Evolutionary conservation across 1,140 invertebrate genomes (phyloP), one percentile per base, ranked within the genome.

Genomic region (Hylaeus anthracinus): DNA sequence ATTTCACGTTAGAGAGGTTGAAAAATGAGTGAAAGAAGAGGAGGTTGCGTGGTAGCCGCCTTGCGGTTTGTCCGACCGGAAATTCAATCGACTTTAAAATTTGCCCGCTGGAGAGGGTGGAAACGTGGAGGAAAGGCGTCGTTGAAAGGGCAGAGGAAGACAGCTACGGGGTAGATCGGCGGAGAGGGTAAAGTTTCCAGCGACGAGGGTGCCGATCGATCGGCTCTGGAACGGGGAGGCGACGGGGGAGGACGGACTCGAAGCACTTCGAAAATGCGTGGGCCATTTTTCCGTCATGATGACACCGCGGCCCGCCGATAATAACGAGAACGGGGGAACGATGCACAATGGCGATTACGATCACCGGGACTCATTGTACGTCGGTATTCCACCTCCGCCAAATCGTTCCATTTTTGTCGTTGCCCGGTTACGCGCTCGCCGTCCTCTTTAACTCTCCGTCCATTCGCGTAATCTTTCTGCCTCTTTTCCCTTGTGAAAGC

Each of bases 301-400:
- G 80, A 73, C 61, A 75, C 80, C 78, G 9, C 9, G 79, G 61
- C 56, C 65, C 79, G 39, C 64, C 76, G 72, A 82, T 82, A 84
- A 86, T 86, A 86, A 86, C 82, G 84, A 80, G 72, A 39, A 63
- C 43, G 12, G 37, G 41, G 77, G 65, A 85, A 48, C 56, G 5
- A 60, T 60, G 60, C 64, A 89, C 88, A 89, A 89, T 88, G 80
- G 85, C 79, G 82, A 88, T 89, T 79, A 73, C 85, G 86, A 87
- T 87, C 77, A 79, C 55, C 45, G 69, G 45, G 41, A 71, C 73
- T 84, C 76, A 89, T 89, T 89, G 87, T 89, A 69, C 72, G 37
- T 3, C 61, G 61, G 71, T 67, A 67, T 88, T 85, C 69, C 67
- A 69, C 60, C 53, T 79, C 63, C 66, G 41, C 67, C 53, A 83